Percentiles rank a stretch among this genome's conserved stretches.
Evolutionary conservation across 1,140 invertebrate species (phyloP).

Genomic region (Mamestra configurata): DNA sequence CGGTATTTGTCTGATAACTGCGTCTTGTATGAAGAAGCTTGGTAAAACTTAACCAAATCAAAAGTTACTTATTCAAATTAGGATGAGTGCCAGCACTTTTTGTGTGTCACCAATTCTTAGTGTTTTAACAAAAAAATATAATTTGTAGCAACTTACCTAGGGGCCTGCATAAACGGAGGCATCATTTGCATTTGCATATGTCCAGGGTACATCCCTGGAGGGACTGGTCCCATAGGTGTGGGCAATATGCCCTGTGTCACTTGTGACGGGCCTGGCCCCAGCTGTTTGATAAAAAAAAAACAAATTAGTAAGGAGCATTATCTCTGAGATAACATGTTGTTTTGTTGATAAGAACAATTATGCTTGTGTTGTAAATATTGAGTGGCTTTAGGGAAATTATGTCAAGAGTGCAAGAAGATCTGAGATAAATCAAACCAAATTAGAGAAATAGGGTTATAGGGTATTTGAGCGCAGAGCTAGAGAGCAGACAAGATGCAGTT

Average conservation of each 20-base stretch:
- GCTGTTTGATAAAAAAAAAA: slow-evolving; percentile 66
- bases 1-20: no score
- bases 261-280: slow-evolving; percentile 88
- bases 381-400: neutral
- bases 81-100: no score
- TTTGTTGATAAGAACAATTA: no score
- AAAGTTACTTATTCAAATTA: no score
- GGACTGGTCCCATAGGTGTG: slow-evolving; percentile 88
- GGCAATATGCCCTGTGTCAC: slow-evolving; percentile 87
- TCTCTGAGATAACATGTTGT: neutral
- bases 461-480: no score
- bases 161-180: slow-evolving; percentile 92
- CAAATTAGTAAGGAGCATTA: neutral
- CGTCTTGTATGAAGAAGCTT: no score
- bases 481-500: neutral
- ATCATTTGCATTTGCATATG: slow-evolving; percentile 90
- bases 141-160: slow-evolving; percentile 86
- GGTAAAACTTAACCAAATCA: no score
- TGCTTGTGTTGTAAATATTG: neutral
- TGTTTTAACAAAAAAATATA: no score
- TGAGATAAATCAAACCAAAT: neutral
- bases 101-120: no score
- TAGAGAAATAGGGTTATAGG: neutral
- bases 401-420: neutral
- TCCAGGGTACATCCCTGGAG: slow-evolving; percentile 87